Conservation (phyloP, 2,797 vertebrate genomes). For the Champsocephalus gunnari region DNA sequence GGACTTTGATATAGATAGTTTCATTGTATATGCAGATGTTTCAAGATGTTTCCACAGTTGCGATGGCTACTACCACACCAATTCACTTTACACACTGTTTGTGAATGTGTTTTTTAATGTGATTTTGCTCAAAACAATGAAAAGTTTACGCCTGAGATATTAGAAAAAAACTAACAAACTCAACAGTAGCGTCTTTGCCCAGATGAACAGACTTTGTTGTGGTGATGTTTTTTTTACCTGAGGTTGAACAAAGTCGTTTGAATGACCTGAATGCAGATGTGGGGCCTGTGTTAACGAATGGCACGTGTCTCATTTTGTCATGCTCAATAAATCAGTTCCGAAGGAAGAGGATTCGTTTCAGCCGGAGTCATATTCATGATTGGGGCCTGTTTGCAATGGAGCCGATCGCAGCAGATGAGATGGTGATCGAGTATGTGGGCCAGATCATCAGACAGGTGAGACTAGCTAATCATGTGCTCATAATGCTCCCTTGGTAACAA, state of each 20-base stretch:
- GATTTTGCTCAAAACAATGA: neutral
- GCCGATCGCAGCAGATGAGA: conserved; percentile 96
- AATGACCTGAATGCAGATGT: neutral
- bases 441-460: conserved; percentile 97
- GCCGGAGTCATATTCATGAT: conserved; percentile 96
- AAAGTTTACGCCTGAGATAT: neutral
- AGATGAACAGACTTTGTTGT: neutral
- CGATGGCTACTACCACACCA: neutral
- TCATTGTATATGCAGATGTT: no score
- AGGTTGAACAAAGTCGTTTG: neutral
- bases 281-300: neutral
- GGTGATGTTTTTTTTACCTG: neutral
- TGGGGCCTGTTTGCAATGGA: conserved; percentile 99
- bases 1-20: no score
- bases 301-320: neutral
- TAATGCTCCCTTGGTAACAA: neutral
- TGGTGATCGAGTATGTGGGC: conserved; percentile 99
- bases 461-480: neutral
- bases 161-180: neutral
- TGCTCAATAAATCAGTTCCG: conserved; percentile 86
- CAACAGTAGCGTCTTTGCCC: neutral
- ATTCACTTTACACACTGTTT: no score
- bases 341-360: conserved; percentile 96
- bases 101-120: no score
- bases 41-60: neutral